Evolutionary conservation across 92 coral and sea anemone species (phyloP), one percentile per base, ranked within the genome.

Genomic region (Zoanthus sociatus): DNA sequence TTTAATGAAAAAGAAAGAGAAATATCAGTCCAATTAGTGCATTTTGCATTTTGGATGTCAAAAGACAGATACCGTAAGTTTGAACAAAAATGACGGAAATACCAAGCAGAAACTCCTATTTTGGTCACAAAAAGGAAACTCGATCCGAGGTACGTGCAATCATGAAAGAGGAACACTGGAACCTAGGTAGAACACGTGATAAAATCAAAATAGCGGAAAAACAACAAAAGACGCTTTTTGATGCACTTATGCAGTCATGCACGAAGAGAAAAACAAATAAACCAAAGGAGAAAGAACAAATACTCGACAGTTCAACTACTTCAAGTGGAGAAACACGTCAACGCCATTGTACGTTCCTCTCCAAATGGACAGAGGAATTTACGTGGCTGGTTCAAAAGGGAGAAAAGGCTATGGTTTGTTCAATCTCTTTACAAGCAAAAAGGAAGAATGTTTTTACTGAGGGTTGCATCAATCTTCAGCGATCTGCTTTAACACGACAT

Each of bases 381-480:
- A 77, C 70, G 69, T 55, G 47, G 83, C 83, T 77, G 83, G 69
- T 55, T 77, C 47, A 77, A 77, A 77, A 56, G 70, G 83, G 83
- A 77, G 83, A 56, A 77, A 77, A 20, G 17, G 51, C 70, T 20
- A 77, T 77, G 83, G 48, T 56, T 60, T 77, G 69, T 77, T 26
- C 51, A 26, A 77, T 77, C 26, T 54, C 69, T 77, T 78, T 54
- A 73, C 74, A 32, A 77, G 89, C 84, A 60, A 60, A 77, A 76
- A 76, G 78, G 70, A 61, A 86, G 84, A 86, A 86, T 69, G 89
- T 33, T 82, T 87, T 87, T 71, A 67, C 90, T 71, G 71, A 78
- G 50, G 78, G 85, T 76, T 87, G 84, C 69, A 87, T 54, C 30
- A 66, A 87, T 42, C 55, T 72, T 72, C 77, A 72, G 77, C 55